A percentile compares a stretch with the other conserved stretches of the same genome.
Evolutionary conservation across 2,113 vertebrate genomes (phyloP).

Genomic region (Prolemur simus): DNA sequence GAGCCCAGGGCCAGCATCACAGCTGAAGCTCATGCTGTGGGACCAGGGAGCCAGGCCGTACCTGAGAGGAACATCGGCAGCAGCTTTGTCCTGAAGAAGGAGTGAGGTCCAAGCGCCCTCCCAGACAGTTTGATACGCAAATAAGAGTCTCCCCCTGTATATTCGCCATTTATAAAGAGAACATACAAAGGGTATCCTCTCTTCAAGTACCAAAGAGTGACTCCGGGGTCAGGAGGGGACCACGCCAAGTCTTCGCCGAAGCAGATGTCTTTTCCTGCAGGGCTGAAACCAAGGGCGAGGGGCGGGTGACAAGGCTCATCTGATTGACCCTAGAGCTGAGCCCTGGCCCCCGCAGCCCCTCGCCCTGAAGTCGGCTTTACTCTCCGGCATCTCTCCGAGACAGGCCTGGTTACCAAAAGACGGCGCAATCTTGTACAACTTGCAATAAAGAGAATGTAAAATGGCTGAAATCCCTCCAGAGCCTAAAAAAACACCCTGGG

Average conservation of each 20-base stretch:
- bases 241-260: fast-evolving
- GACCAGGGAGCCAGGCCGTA: not conserved
- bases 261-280: not conserved
- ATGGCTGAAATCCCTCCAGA: not conserved
- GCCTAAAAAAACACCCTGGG: not conserved
- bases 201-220: slow-evolving; percentile 57
- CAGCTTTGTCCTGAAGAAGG: not conserved
- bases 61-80: not conserved
- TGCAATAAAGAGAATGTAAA: fast-evolving
- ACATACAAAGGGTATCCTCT: slow-evolving; percentile 57
- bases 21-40: fast-evolving
- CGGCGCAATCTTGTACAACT: fast-evolving
- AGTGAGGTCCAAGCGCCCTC: not conserved
- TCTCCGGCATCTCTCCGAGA: not conserved
- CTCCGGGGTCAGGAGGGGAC: not conserved
- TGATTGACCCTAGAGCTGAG: not conserved
- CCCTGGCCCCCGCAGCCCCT: not conserved
- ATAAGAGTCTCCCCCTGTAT: slow-evolving; percentile 66
- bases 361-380: not conserved
- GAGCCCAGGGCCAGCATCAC: not conserved
- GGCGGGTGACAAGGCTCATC: not conserved
- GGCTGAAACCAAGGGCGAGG: not conserved
- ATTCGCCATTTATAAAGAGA: slow-evolving; percentile 58
- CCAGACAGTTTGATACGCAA: slow-evolving; percentile 55
- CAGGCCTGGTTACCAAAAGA: not conserved